A percentile compares a stretch with the other conserved stretches of the same genome.
Evolutionary conservation across 2,888 invertebrate species (phyloP).

Genomic region (Calameuta idolon): DNA sequence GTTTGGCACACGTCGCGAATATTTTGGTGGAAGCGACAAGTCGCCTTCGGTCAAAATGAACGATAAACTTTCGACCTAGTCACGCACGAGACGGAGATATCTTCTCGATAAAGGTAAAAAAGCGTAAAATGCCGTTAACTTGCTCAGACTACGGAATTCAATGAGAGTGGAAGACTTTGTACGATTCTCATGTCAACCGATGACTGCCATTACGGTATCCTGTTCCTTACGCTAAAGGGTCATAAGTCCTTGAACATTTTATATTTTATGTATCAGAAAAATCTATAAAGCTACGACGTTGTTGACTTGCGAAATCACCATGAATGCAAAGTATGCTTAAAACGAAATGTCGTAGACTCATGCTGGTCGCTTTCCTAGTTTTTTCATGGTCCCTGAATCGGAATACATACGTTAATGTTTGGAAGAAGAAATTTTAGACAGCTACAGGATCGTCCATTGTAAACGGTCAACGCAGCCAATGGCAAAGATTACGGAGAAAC

Average conservation of each 20-base stretch:
- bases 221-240: not conserved
- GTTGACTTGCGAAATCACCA: not conserved
- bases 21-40: not conserved
- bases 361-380: not conserved
- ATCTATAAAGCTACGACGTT: not conserved
- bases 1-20: not conserved
- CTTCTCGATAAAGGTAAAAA: conserved; percentile 1
- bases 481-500: not conserved
- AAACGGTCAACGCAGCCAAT: not conserved
- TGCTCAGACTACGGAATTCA: not conserved
- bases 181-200: not conserved
- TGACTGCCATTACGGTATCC: not conserved
- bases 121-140: not conserved
- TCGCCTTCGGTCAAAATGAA: conserved; percentile 1
- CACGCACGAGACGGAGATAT: not conserved
- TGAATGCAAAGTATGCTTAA: not conserved
- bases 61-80: not conserved
- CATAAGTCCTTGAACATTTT: not conserved
- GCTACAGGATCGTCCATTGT: not conserved
- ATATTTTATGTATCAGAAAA: not conserved
- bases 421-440: not conserved
- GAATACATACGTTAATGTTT: not conserved
- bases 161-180: not conserved
- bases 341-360: not conserved
- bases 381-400: not conserved